Conservation (phyloP, 92 coral and sea anemone genomes). For the Siderastrea radians region DNA sequence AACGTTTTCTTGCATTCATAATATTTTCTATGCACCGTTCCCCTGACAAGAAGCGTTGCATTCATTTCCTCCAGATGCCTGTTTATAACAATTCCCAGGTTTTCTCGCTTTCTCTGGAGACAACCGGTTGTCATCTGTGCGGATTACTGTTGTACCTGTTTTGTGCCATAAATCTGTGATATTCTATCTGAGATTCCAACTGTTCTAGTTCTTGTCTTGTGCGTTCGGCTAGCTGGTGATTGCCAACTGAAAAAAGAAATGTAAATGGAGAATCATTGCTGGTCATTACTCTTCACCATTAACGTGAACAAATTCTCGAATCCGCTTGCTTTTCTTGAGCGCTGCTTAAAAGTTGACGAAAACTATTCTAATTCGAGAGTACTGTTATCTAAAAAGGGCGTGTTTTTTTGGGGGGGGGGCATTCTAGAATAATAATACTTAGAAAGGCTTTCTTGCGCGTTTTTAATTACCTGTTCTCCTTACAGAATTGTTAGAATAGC, state of each 20-base stretch:
- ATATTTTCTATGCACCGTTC: background rate
- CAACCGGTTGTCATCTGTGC: constrained; percentile 33
- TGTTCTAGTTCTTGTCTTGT: constrained; percentile 70
- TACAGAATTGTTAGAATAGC: no score
- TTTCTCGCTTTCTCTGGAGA: background rate
- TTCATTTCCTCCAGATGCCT: background rate
- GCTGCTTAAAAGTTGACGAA: no score
- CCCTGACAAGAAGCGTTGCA: background rate
- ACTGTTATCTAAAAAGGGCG: no score
- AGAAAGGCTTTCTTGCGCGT: no score
- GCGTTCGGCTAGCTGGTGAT: constrained; percentile 56
- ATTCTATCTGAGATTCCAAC: constrained; percentile 75
- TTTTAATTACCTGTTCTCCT: no score
- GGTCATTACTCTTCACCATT: background rate
- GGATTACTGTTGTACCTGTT: constrained; percentile 35
- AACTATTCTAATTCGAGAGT: no score
- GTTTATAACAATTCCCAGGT: background rate
- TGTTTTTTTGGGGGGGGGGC: no score
- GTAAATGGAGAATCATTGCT: background rate
- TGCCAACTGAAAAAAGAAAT: constrained; percentile 19
- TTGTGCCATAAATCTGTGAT: constrained; percentile 70
- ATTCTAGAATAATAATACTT: no score
- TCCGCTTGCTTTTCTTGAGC: no score
- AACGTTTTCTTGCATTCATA: background rate
- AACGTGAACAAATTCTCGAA: background rate